A percentile compares a stretch with the other conserved stretches of the same genome.
phyloP scores from a whole-genome alignment of 2,113 vertebrate genomes.

The Trichechus manatus region DNA sequence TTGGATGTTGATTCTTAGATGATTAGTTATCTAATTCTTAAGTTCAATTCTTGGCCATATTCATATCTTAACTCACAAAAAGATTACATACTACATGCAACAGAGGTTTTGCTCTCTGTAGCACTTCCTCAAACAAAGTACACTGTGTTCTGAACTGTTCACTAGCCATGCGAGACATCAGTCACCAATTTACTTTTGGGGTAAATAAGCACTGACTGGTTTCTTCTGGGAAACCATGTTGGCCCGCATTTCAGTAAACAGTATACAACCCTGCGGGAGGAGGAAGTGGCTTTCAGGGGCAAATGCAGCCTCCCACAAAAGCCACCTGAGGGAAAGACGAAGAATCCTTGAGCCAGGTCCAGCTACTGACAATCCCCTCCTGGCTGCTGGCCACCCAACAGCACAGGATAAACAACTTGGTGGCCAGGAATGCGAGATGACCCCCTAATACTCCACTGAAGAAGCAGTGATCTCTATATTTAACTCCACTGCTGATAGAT shows the following conservation, averaged over 20 bases:
- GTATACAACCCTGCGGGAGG: too few species aligned
- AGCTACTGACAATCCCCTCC: background rate
- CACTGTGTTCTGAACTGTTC: background rate
- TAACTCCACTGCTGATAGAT: background rate
- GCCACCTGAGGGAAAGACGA: background rate
- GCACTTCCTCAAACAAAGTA: background rate
- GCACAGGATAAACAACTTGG: background rate
- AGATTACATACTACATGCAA: background rate
- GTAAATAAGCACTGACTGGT: background rate
- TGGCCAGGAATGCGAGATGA: too few species aligned
- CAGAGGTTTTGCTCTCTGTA: background rate
- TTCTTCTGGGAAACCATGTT: conserved; percentile 17
- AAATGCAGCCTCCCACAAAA: background rate
- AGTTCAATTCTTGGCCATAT: background rate
- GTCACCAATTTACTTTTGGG: background rate
- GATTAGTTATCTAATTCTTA: background rate
- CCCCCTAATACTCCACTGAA: background rate
- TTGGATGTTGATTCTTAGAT: background rate
- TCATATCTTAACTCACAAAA: background rate
- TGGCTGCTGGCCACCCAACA: background rate
- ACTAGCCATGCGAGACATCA: background rate
- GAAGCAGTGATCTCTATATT: too few species aligned
- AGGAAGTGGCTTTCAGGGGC: background rate
- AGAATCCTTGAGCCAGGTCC: background rate
- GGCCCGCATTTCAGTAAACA: conserved; percentile 6